A percentile compares a stretch with the other conserved stretches of the same genome.
These are phyloP conservation scores for Callopanchax toddi DNA, from an alignment of 2,113 vertebrate species.

Conservation along the genomic window DNA sequence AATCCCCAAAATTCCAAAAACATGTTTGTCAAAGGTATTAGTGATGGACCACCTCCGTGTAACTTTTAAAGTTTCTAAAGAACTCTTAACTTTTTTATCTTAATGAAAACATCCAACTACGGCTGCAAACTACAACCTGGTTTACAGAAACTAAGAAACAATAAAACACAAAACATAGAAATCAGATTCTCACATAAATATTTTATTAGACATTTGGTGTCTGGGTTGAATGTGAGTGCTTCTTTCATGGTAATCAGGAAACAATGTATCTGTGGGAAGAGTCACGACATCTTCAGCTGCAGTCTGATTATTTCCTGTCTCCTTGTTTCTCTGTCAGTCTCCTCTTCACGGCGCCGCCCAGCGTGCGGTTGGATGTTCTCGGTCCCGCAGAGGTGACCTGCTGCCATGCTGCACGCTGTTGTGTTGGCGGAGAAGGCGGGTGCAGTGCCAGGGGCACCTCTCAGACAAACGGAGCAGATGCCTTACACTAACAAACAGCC, in stretches of 20 bases:
- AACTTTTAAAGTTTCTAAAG: too few species aligned
- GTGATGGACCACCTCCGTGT: too few species aligned
- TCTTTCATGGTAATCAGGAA: constrained; percentile 13
- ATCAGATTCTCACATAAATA: too few species aligned
- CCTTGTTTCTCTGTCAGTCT: not conserved
- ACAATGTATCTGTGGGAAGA: constrained; percentile 6
- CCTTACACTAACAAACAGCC: constrained; percentile 84
- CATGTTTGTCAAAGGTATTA: too few species aligned
- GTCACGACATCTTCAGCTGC: constrained; percentile 11
- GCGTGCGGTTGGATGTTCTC: constrained; percentile 34
- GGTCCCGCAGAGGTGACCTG: constrained; percentile 62
- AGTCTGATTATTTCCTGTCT: constrained; percentile 7
- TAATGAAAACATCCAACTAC: too few species aligned
- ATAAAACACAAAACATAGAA: too few species aligned
- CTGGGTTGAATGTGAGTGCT: not conserved
- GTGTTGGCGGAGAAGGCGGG: constrained; percentile 51
- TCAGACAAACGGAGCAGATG: constrained; percentile 83
- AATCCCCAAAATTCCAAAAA: too few species aligned
- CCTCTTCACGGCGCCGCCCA: constrained; percentile 2
- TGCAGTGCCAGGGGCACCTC: constrained; percentile 69
- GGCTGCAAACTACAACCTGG: too few species aligned
- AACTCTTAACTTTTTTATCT: too few species aligned
- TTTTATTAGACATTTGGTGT: too few species aligned
- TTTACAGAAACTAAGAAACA: too few species aligned
- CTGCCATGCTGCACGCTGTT: constrained; percentile 60